Evolutionary conservation across 2,888 invertebrate genomes (phyloP), one percentile per base, ranked within the genome.

Genomic region (Eristalis arbustorum): DNA sequence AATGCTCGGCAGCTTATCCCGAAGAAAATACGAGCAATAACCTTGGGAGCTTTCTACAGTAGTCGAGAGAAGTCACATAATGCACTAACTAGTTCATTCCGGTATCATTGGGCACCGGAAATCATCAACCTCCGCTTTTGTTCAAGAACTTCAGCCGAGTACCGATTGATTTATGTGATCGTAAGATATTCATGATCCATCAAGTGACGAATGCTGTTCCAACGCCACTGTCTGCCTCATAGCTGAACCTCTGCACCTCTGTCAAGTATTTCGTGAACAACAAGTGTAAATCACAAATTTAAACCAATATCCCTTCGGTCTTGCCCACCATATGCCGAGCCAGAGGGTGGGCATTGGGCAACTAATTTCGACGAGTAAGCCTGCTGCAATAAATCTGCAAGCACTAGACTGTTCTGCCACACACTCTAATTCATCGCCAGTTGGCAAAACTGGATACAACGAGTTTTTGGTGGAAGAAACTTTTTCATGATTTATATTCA

Each of bases 401-500:
- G 18, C 59, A 56, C 37, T 13, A 40, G 23, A 34, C 23, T 59
- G 25, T 11, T 59, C 13, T 18, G 14, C 25, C 14, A 64, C 49
- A 49, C n/a, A 14, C 42, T 42, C 56, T 56, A 56, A 69, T 64
- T 63, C 63, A 69, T 63, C 37, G 40, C 3, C 40, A n/a, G n/a
- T 23, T 28, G 40, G 40, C n/a, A 10, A 28, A 34, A 40, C 37
- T 69, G 42, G n/a, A 42, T 42, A 59, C 23, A 34, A 59, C 11
- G 37, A 3, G 34, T n/a, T 31, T 37, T 69, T 28, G 62, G 37
- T 56, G 56, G 56, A 63, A 71, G n/a, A n/a, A 77, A 63, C 11
- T 71, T 71, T 77, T 57, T 25, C 63, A 77, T 77, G 71, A 77
- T 77, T 77, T 77, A 77, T 77, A 57, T 71, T 71, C 71, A 71